Evolutionary conservation across 35 echinoderm and acorn worm species (phyloP), one percentile per base, ranked within the genome.

Genomic region (Eucidaris tribuloides): DNA sequence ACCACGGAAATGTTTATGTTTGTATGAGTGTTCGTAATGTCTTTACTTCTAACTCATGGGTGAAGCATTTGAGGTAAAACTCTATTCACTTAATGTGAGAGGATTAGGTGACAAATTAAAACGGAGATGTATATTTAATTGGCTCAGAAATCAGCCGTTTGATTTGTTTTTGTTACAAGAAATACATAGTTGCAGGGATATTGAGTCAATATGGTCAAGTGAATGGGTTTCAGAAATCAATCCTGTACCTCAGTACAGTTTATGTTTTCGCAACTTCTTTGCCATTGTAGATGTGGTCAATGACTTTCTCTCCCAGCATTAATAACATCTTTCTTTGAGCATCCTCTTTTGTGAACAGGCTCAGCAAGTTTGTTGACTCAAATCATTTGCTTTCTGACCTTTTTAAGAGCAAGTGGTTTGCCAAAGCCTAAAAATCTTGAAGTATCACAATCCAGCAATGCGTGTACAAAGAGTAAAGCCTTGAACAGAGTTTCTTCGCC

Each of bases 371-470:
- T 25, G 9, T 59, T 35, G 44, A 72, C 82, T 1, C 57, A n/a
- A 25, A 1, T 2, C 42, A 54, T 83, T 33, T 29, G 72, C 2
- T 39, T n/a, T n/a, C n/a, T 19, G 25, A 86, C 0, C 49, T 82
- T 35, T 71, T 82, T 72, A 18, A 63, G 42, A 24, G 40, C 59
- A 36, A 41, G 7, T 17, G 38, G 35, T 72, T 82, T 89, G 2
- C 79, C 79, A 37, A 89, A 55, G 4, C 87, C 79, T 72, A 71
- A 82, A 18, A 89, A 6, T 52, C 46, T 27, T 42, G 62, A 82
- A 27, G 87, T 56, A 40, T 89, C 87, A 76, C 87, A 89, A 11
- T 80, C 87, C 19, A 63, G 30, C 0, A 89, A 9, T 34, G 79
- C 79, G 44, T 89, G 79, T 35, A 61, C 33, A 45, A 89, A 89